These are phyloP conservation scores for Drosophila nigromelanica DNA, from an alignment of 1,140 invertebrate species.

Conservation along the genomic window DNA sequence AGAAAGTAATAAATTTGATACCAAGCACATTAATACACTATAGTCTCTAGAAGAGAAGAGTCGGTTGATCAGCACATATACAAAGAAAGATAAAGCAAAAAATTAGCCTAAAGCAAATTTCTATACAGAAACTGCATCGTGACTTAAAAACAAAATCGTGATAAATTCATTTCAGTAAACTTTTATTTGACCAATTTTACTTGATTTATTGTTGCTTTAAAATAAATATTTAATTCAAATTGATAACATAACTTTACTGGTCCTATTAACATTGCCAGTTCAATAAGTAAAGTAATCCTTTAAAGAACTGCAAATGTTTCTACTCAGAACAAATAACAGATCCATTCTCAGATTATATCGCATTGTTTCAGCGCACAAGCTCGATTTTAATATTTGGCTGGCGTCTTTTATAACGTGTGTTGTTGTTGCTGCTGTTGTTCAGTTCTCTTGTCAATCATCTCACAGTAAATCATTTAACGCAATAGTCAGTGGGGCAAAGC, in stretches of 20 bases:
- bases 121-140: too few relatives aligned
- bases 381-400: constrained; percentile 30
- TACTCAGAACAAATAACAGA: not conserved
- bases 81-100: too few relatives aligned
- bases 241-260: not conserved
- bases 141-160: not conserved
- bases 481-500: constrained; percentile 17
- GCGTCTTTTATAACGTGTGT: too few relatives aligned
- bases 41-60: too few relatives aligned
- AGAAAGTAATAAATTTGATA: too few relatives aligned
- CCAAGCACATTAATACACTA: too few relatives aligned
- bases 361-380: constrained; percentile 25
- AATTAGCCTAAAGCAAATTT: not conserved
- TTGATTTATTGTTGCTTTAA: too few relatives aligned
- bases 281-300: not conserved
- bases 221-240: too few relatives aligned
- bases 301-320: not conserved
- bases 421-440: too few relatives aligned
- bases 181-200: not conserved
- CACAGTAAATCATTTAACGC: constrained; percentile 50
- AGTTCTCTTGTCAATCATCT: constrained; percentile 46
- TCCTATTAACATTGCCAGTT: not conserved
- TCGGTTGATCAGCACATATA: too few relatives aligned
- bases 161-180: not conserved
- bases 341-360: constrained; percentile 1